phyloP scores from a whole-genome alignment of 2,888 invertebrate species.

The Mimas tiliae region DNA sequence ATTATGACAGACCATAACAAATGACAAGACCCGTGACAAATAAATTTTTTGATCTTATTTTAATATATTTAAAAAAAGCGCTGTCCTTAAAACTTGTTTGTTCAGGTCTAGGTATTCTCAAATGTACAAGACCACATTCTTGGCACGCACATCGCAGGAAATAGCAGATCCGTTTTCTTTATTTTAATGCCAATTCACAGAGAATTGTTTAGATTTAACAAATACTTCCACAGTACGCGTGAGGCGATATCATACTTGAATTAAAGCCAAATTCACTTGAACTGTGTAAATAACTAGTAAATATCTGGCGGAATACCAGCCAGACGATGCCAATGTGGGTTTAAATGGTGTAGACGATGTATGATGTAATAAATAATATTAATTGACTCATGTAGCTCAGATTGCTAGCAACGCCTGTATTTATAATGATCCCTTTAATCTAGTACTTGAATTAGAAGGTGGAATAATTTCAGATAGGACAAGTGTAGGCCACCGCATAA shows the following conservation, averaged over 20 bases:
- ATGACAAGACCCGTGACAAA: no score
- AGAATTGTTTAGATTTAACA: constrained; percentile 32
- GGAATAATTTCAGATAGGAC: neutral
- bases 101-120: neutral
- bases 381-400: neutral
- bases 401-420: neutral
- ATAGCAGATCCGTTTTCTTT: constrained; percentile 15
- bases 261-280: constrained; percentile 17
- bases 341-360: constrained; percentile 11
- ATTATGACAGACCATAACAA: no score
- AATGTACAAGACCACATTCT: neutral
- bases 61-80: no score
- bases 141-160: constrained; percentile 8
- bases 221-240: constrained; percentile 34
- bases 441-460: neutral
- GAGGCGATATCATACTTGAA: constrained; percentile 26
- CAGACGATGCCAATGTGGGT: constrained; percentile 1
- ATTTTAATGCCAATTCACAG: constrained; percentile 22
- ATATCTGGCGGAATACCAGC: constrained; percentile 18
- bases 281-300: constrained; percentile 14
- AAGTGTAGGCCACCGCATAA: neutral
- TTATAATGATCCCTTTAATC: neutral
- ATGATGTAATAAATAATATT: constrained; percentile 3
- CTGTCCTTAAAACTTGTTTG: neutral
- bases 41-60: no score